Base-by-base conservation (phyloP, 2,888 invertebrate species). In the Ophraella communa region DNA sequence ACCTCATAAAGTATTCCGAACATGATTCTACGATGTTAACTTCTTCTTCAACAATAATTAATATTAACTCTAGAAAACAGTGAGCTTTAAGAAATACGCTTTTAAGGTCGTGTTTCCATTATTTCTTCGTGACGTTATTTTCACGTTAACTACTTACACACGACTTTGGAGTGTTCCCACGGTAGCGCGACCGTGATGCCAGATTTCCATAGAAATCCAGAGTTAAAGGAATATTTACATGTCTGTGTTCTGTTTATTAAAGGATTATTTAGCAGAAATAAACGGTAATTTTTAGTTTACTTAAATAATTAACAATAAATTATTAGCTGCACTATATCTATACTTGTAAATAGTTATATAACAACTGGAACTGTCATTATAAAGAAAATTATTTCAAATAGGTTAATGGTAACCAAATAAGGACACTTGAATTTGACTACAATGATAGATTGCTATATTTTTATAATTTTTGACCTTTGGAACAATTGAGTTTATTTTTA, bases 91-190 rank as follows among this genome's bases (percentile, higher is more conserved):
- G 47, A 51, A 55, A 11, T 17, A 17, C 47, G n/a, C 30, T 44
- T 56, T 62, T 67, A 67, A 60, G 69, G 67, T 56, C 54, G 63
- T 49, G 33, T 59, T 66, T 69, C 67, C 59, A 64, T 64, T 66
- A 66, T 64, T 27, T 62, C 42, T 42, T 52, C 61, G 59, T 71
- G 73, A 74, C 73, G 74, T 71, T 73, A 78, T 78, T 76, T 76
- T 76, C 78, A 77, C 78, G 76, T 77, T 78, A 77, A 78, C 76
- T 75, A 74, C 74, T 74, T 71, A 73, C 72, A 72, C 78, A 78
- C 78, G 78, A 78, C 74, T 77, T 64, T 53, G 70, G 65, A 64
- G 68, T 68, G 76, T 79, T 79, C 79, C 78, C 79, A 79, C 79
- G 79, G 77, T 79, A 75, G 72, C 63, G 45, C 3, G n/a, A 51